Evolutionary conservation across 2,113 vertebrate species (phyloP).

Genomic region (Anas platyrhynchos): DNA sequence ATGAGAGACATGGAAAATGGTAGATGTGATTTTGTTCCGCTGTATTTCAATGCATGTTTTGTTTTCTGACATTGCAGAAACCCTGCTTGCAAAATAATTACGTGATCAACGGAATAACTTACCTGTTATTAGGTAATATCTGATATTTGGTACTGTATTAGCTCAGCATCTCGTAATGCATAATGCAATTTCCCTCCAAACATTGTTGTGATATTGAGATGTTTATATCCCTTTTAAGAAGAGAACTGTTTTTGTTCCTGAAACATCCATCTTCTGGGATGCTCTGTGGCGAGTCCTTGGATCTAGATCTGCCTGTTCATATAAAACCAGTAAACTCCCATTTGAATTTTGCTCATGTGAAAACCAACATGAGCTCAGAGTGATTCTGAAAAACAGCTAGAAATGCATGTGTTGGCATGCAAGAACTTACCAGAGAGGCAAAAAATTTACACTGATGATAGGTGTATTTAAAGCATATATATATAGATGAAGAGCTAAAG

Average conservation of each 20-base stretch:
- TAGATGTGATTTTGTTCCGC: not conserved
- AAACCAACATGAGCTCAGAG: not conserved
- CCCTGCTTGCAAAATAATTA: not conserved
- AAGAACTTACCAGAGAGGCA: not conserved
- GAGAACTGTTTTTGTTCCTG: not conserved
- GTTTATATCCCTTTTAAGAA: not conserved
- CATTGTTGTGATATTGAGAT: not conserved
- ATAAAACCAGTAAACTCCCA: not conserved
- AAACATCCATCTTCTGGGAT: not conserved
- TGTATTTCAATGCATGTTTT: not conserved
- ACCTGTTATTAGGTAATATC: not conserved
- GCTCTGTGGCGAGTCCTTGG: not conserved
- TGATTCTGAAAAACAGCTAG: not conserved
- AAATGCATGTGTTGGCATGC: not conserved
- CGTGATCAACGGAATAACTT: not conserved
- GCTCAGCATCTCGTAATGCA: not conserved
- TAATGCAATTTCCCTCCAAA: not conserved
- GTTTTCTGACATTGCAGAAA: not conserved
- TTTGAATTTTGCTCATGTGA: not conserved
- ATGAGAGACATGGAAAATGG: not conserved
- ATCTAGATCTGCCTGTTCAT: not conserved
- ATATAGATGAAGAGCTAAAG: not conserved
- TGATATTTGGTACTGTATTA: not conserved
- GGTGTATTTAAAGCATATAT: rapidly evolving
- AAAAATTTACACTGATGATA: not conserved